Percentiles rank a stretch among this genome's conserved stretches.
Evolutionary conservation across 2,113 vertebrate genomes (phyloP).

Genomic region (Nestor notabilis): DNA sequence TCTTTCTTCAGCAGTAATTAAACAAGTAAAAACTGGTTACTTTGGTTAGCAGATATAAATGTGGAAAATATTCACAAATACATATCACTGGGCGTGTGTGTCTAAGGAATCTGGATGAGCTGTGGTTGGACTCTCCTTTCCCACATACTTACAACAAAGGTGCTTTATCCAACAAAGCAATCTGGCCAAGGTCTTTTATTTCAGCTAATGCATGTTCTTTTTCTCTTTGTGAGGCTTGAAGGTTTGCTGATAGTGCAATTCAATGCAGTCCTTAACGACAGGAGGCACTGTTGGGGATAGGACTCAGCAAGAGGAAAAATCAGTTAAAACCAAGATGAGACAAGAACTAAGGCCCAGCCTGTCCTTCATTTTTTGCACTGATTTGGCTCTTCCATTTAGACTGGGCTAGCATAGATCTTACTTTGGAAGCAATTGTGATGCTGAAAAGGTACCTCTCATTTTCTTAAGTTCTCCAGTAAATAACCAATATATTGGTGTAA

Average conservation of each 20-base stretch:
- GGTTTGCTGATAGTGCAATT: slow-evolving; percentile 3
- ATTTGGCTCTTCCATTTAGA: neutral
- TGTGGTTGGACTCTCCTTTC: slow-evolving; percentile 60
- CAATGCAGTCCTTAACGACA: neutral
- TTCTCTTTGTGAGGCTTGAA: neutral
- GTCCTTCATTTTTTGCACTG: neutral
- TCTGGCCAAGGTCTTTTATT: slow-evolving; percentile 54
- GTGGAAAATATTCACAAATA: slow-evolving; percentile 54
- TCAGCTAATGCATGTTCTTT: slow-evolving; percentile 29
- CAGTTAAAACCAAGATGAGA: neutral
- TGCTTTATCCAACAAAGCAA: slow-evolving; percentile 58
- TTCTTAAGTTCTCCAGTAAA: neutral
- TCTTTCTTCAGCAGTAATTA: slow-evolving; percentile 57
- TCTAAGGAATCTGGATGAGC: slow-evolving; percentile 66
- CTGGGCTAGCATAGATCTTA: neutral
- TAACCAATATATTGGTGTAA: too few species aligned
- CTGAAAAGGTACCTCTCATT: neutral
- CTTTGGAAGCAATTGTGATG: neutral
- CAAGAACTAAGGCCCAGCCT: neutral
- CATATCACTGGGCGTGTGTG: slow-evolving; percentile 50
- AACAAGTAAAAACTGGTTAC: slow-evolving; percentile 72
- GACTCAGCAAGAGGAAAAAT: neutral
- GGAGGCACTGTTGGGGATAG: neutral
- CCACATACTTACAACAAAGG: slow-evolving; percentile 66
- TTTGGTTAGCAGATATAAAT: slow-evolving; percentile 56